Evolutionary conservation across 2,113 vertebrate genomes (phyloP).

Genomic region (Dasypus novemcinctus): DNA sequence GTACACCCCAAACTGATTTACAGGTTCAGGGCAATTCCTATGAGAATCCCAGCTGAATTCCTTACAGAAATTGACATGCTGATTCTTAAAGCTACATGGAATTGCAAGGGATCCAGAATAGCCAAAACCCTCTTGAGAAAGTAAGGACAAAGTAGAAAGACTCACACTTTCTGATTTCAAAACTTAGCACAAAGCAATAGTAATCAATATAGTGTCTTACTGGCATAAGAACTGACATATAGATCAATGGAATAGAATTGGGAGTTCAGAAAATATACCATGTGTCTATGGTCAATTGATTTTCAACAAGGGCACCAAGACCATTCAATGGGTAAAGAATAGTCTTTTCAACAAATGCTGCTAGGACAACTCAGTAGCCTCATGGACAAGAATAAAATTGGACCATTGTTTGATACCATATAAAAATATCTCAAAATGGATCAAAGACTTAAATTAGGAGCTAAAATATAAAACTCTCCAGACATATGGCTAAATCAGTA

Average conservation of each 20-base stretch:
- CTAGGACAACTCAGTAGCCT: background rate
- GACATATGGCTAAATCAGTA: background rate
- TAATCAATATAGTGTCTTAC: background rate
- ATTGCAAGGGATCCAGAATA: too few relatives aligned
- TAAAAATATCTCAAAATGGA: background rate
- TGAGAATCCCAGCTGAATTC: background rate
- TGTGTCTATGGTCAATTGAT: background rate
- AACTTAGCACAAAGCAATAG: background rate
- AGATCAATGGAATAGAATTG: background rate
- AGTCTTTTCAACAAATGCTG: background rate
- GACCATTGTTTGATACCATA: background rate
- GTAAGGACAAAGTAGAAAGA: background rate
- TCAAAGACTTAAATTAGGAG: background rate
- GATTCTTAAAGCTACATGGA: background rate
- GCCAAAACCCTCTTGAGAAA: background rate
- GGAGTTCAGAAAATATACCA: background rate
- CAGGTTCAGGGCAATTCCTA: background rate
- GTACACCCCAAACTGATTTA: background rate
- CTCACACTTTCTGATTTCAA: background rate
- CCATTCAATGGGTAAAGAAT: background rate
- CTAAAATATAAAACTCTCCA: background rate
- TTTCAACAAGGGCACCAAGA: background rate
- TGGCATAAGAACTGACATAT: background rate
- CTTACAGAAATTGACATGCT: background rate
- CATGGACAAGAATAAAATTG: background rate